Evolutionary conservation across 2,888 invertebrate species (phyloP), one percentile per base, ranked within the genome.

Genomic region (Cryptocephalus moraei): DNA sequence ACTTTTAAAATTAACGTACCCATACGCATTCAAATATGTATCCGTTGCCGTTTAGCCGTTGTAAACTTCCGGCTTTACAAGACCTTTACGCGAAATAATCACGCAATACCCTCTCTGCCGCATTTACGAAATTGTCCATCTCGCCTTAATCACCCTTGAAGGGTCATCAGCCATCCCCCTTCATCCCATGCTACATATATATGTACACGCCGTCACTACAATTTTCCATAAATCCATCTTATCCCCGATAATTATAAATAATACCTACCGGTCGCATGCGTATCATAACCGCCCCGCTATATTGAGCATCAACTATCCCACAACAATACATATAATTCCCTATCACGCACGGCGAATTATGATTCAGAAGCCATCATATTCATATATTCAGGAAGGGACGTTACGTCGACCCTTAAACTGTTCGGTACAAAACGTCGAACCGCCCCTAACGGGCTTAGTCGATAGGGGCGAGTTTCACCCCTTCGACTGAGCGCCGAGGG

Each of bases 321-420:
- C 46, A 48, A 51, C 55, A 60, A 59, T 63, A 63, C 62, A 63
- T 59, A 62, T 63, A 65, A 64, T 63, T 65, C 61, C 60, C 56
- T 60, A 63, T 63, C 61, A 62, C 60, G 62, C 62, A 59, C 61
- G 56, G 59, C 33, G 58, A 58, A 62, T 64, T 63, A 65, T 62
- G 64, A 64, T 65, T 63, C 63, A 62, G 62, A 59, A 59, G 51
- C 61, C 59, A 63, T 63, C 62, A 62, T 62, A 62, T 62, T 61
- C 62, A 59, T 63, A 59, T 63, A 61, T 62, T 57, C 56, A 49
- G 49, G 56, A 57, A 58, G 56, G 58, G 49, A 52, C 52, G 45
- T 36, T 36, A 36, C 48, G 43, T 46, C 49, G 36, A 44, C 41
- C 39, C 44, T 33, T 43, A 34, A 8, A 32, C 36, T 4, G 12